Evolutionary conservation across 2,888 invertebrate genomes (phyloP).

Genomic region (Sinotaia quadrata): DNA sequence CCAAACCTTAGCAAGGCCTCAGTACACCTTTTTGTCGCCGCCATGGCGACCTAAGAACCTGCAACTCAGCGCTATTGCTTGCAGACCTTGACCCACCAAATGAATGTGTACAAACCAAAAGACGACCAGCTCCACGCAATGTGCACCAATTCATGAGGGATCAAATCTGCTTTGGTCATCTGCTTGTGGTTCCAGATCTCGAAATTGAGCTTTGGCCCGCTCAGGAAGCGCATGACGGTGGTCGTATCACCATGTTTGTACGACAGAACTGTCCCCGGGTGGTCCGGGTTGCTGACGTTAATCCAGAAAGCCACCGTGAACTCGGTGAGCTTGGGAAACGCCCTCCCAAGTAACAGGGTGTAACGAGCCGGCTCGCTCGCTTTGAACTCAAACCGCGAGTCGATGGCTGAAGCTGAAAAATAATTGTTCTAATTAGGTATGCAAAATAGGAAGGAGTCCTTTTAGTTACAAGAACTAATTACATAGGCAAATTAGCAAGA

Average conservation of each 20-base stretch:
- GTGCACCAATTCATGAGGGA: slow-evolving; percentile 60
- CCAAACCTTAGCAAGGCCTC: too few species aligned
- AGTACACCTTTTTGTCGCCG: too few species aligned
- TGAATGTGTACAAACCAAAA: too few species aligned
- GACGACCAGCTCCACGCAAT: slow-evolving; percentile 66
- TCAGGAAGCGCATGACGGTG: slow-evolving; percentile 56
- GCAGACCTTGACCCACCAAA: too few species aligned
- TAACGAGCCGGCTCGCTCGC: slow-evolving; percentile 55
- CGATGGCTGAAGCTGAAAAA: slow-evolving; percentile 62
- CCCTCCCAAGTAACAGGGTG: slow-evolving; percentile 63
- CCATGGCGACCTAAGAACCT: too few species aligned
- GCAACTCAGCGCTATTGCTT: too few species aligned
- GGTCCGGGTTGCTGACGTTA: slow-evolving; percentile 46
- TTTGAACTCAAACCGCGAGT: slow-evolving; percentile 65
- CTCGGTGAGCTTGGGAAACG: slow-evolving; percentile 61
- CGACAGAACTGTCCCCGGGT: slow-evolving; percentile 58
- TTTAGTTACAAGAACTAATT: neutral
- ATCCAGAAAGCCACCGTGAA: slow-evolving; percentile 70
- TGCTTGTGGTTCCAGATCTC: slow-evolving; percentile 49
- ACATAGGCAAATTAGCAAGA: neutral
- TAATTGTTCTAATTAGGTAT: neutral
- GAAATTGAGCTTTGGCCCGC: slow-evolving; percentile 57
- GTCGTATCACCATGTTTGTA: slow-evolving; percentile 52
- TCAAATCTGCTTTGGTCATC: slow-evolving; percentile 49
- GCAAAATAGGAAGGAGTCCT: neutral